These are phyloP conservation scores for Lithobates pipiens DNA, from an alignment of 2,797 vertebrate genomes.

Conservation along the genomic window DNA sequence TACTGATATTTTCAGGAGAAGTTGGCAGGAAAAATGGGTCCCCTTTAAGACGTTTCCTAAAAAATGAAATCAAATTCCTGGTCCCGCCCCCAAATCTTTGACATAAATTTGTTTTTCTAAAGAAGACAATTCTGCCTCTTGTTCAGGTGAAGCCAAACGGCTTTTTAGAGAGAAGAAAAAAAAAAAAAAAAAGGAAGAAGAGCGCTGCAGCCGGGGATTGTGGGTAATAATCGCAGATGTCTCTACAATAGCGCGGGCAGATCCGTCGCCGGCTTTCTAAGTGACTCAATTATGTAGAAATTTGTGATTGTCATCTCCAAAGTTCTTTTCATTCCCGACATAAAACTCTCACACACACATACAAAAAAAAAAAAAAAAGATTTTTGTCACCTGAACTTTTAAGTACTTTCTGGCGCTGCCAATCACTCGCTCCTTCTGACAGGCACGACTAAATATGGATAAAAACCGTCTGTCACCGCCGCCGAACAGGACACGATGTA, in stretches of 20 bases:
- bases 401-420: slow-evolving; percentile 56
- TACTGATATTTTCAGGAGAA: too few relatives aligned
- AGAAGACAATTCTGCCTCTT: slow-evolving; percentile 17
- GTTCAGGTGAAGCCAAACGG: slow-evolving; percentile 24
- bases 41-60: too few relatives aligned
- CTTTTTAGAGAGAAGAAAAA: neutral
- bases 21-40: too few relatives aligned
- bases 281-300: slow-evolving; percentile 55
- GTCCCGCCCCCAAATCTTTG: neutral
- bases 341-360: slow-evolving; percentile 20
- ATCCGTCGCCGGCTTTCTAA: slow-evolving; percentile 42
- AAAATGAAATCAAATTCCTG: too few relatives aligned
- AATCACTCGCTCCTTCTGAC: slow-evolving; percentile 50
- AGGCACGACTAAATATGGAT: slow-evolving; percentile 56
- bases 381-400: slow-evolving; percentile 62
- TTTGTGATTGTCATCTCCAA: slow-evolving; percentile 60
- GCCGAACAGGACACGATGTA: slow-evolving; percentile 26
- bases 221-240: slow-evolving; percentile 53
- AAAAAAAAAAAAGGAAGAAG: neutral
- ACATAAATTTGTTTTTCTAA: neutral
- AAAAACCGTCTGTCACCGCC: slow-evolving; percentile 41
- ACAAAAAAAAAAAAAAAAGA: slow-evolving; percentile 40
- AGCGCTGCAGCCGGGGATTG: slow-evolving; percentile 14
- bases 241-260: slow-evolving; percentile 39
- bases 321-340: slow-evolving; percentile 55